A percentile compares a stretch with the other conserved stretches of the same genome.
phyloP scores from a whole-genome alignment of 2,113 vertebrate species.

The Hoplias malabaricus region DNA sequence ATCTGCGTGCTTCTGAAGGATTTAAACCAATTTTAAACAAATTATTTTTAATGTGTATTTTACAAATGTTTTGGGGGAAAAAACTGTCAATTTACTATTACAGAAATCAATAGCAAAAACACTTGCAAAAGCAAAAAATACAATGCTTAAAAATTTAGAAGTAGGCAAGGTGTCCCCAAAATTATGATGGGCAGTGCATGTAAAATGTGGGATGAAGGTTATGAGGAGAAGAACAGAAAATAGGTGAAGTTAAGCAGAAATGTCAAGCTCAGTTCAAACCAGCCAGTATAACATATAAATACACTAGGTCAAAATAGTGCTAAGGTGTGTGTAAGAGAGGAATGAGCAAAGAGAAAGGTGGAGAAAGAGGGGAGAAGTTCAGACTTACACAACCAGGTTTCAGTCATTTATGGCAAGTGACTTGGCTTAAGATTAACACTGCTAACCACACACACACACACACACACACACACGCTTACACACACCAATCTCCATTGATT shows the following conservation, averaged over 20 bases:
- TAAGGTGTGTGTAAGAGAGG: not conserved
- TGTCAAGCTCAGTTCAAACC: not conserved
- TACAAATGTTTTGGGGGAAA: no score
- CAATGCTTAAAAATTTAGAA: no score
- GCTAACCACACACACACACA: constrained; percentile 17
- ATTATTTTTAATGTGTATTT: no score
- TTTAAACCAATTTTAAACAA: no score
- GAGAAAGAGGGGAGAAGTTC: not conserved
- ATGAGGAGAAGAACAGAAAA: not conserved
- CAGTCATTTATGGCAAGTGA: constrained; percentile 48
- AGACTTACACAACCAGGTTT: constrained; percentile 58
- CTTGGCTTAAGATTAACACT: constrained; percentile 65
- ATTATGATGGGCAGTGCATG: not conserved
- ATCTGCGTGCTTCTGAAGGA: no score
- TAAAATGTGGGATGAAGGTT: not conserved
- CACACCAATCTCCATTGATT: constrained; percentile 59
- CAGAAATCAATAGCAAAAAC: no score
- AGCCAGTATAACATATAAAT: not conserved
- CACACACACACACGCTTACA: constrained; percentile 11
- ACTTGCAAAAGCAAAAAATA: no score
- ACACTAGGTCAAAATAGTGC: not conserved
- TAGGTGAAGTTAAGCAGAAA: not conserved
- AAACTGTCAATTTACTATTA: no score
- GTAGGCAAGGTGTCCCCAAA: not conserved
- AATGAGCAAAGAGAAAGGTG: not conserved